phyloP scores from a whole-genome alignment of 2,888 invertebrate genomes.

The Noctuana brunneofusca region DNA sequence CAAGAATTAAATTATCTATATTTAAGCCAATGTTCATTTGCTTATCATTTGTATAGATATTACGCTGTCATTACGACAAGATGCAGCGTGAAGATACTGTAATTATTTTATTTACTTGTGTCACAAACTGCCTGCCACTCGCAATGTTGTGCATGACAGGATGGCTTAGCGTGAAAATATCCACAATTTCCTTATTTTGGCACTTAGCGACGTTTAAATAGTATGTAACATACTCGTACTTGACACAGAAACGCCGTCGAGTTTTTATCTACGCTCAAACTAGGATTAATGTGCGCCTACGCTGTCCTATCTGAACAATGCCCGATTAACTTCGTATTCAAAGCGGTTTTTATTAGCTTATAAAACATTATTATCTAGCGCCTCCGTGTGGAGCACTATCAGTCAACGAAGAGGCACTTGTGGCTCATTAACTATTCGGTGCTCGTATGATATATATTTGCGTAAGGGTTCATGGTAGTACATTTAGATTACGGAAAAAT shows the following conservation, averaged over 20 bases:
- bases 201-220: slow-evolving; percentile 10
- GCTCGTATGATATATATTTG: slow-evolving; percentile 24
- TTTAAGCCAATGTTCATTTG: slow-evolving; percentile 24
- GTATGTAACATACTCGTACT: not conserved
- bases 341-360: slow-evolving; percentile 37
- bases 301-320: slow-evolving; percentile 39
- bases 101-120: slow-evolving; percentile 23
- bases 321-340: slow-evolving; percentile 40
- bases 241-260: slow-evolving; percentile 19
- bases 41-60: slow-evolving; percentile 28
- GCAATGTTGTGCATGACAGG: not conserved
- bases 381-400: slow-evolving; percentile 43
- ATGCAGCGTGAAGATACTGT: slow-evolving; percentile 26
- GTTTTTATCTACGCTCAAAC: slow-evolving; percentile 38
- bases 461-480: slow-evolving; percentile 35
- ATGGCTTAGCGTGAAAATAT: slow-evolving; percentile 8
- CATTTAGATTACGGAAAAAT: not conserved
- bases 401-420: slow-evolving; percentile 41
- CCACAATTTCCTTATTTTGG: slow-evolving; percentile 25
- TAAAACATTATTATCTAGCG: slow-evolving; percentile 41
- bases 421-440: slow-evolving; percentile 35
- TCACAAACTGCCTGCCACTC: not conserved
- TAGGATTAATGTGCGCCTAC: slow-evolving; percentile 39
- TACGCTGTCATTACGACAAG: slow-evolving; percentile 31
- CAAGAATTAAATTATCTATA: slow-evolving; percentile 41